phyloP scores from a whole-genome alignment of 2,113 vertebrate species.

The Atrichornis clamosus region DNA sequence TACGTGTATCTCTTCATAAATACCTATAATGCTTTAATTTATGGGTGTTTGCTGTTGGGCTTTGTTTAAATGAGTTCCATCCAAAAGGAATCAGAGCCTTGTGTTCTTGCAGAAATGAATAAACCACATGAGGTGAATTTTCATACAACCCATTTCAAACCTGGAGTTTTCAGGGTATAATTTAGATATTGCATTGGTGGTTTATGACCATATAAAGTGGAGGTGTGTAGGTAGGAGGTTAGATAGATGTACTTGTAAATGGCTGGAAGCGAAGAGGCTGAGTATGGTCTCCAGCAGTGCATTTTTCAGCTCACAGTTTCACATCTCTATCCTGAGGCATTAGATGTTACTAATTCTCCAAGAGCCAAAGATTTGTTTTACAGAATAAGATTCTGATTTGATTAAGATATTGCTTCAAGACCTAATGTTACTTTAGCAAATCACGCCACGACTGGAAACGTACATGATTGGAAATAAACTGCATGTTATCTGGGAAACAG shows the following conservation, averaged over 20 bases:
- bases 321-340: conserved; percentile 70
- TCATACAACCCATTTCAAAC: conserved; percentile 60
- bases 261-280: conserved; percentile 57
- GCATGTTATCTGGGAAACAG: conserved; percentile 58
- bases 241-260: conserved; percentile 63
- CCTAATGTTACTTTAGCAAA: conserved; percentile 68
- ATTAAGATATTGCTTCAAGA: conserved; percentile 75
- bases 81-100: conserved; percentile 50
- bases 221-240: conserved; percentile 67
- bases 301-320: conserved; percentile 77
- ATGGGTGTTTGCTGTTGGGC: conserved; percentile 57
- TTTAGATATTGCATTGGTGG: conserved; percentile 62
- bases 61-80: conserved; percentile 70
- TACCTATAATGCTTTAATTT: conserved; percentile 67
- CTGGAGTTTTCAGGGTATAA: conserved; percentile 68
- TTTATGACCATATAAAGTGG: conserved; percentile 68
- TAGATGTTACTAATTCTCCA: conserved; percentile 74
- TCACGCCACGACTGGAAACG: neutral
- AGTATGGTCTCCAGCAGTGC: conserved; percentile 53
- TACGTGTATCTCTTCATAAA: conserved; percentile 25
- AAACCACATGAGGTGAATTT: conserved; percentile 67
- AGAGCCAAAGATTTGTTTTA: conserved; percentile 76
- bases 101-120: conserved; percentile 65
- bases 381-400: conserved; percentile 73
- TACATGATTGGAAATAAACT: conserved; percentile 70